Evolutionary conservation across 2,113 vertebrate species (phyloP).

Genomic region (Pseudorasbora parva): DNA sequence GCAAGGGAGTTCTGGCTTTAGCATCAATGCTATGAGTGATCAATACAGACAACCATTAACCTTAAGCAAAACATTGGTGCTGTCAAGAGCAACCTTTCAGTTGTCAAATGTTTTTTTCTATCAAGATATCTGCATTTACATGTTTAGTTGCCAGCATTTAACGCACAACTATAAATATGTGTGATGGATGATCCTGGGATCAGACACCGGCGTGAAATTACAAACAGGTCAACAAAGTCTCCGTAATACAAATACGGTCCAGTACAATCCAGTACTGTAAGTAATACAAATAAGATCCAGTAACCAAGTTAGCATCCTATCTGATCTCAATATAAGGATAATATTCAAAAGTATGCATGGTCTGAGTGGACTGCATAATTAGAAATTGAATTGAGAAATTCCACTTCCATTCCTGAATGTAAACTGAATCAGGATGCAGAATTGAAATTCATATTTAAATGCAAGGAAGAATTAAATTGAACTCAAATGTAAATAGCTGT

Average conservation of each 20-base stretch:
- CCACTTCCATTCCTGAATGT: background rate
- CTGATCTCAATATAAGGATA: background rate
- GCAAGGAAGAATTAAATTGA: background rate
- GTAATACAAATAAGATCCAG: background rate
- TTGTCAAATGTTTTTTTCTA: slow-evolving; percentile 5
- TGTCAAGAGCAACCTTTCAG: background rate
- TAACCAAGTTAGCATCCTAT: background rate
- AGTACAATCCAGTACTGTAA: too few relatives aligned
- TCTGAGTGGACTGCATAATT: background rate
- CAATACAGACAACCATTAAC: background rate
- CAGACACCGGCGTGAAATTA: background rate
- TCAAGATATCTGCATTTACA: background rate
- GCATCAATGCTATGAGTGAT: slow-evolving; percentile 20
- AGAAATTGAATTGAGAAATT: background rate
- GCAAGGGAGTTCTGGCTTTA: background rate
- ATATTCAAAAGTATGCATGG: background rate
- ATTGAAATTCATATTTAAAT: background rate
- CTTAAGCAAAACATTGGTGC: background rate
- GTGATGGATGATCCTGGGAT: background rate
- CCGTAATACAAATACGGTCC: background rate
- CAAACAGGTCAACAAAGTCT: background rate
- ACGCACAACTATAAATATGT: background rate
- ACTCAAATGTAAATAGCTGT: background rate
- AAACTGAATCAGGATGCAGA: background rate
- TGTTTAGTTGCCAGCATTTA: background rate